Conservation (phyloP, 2,888 invertebrate species). For the Drymonia ruficornis region DNA sequence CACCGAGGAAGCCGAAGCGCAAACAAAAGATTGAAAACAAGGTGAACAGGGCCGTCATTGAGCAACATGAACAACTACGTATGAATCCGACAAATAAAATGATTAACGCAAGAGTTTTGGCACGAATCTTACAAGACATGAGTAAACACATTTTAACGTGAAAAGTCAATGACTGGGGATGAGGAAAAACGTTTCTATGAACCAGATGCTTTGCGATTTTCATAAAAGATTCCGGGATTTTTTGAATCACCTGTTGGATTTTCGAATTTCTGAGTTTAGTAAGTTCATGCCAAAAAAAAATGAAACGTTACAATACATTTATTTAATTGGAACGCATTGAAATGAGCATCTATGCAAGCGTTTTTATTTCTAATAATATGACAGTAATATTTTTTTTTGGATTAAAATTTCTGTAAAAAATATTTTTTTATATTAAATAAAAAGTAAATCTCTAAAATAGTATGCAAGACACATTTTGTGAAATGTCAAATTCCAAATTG, state of each 20-base stretch:
- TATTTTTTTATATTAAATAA: not conserved
- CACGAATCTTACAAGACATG: slow-evolving; percentile 56
- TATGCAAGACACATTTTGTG: too few relatives aligned
- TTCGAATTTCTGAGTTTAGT: slow-evolving; percentile 1
- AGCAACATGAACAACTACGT: slow-evolving; percentile 39
- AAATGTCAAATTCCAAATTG: too few relatives aligned
- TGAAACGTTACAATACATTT: slow-evolving; percentile 14
- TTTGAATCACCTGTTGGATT: slow-evolving; percentile 2
- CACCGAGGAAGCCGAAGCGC: slow-evolving; percentile 56
- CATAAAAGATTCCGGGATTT: slow-evolving; percentile 8
- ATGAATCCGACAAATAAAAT: slow-evolving; percentile 48
- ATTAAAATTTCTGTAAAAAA: not conserved
- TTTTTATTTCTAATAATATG: slow-evolving; percentile 17
- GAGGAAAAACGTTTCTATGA: slow-evolving; percentile 54
- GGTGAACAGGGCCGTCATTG: slow-evolving; percentile 42
- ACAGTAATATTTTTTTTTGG: not conserved
- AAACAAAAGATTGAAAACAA: slow-evolving; percentile 67
- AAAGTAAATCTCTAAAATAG: too few relatives aligned
- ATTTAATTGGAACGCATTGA: slow-evolving; percentile 7
- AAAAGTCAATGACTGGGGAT: slow-evolving; percentile 70
- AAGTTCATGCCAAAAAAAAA: too few relatives aligned
- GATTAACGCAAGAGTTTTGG: slow-evolving; percentile 62
- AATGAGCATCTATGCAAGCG: slow-evolving; percentile 21
- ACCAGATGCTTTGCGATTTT: slow-evolving; percentile 27
- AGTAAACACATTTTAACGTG: slow-evolving; percentile 66